These are phyloP conservation scores for Ceratitis capitata DNA, from an alignment of 1,140 invertebrate species.

Conservation along the genomic window DNA sequence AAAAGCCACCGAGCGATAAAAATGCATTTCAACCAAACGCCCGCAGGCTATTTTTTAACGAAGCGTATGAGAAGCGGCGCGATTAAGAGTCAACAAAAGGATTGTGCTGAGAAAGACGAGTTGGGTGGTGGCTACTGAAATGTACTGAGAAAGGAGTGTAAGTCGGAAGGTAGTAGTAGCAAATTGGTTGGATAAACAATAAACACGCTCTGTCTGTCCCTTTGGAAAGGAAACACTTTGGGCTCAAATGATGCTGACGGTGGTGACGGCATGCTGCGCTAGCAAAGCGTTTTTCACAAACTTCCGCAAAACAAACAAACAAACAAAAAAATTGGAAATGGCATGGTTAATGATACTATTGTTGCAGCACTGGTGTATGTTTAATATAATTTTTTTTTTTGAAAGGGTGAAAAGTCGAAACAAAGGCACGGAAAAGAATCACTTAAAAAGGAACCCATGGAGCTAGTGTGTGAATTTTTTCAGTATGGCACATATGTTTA, in stretches of 20 bases:
- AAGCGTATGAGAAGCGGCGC: neutral
- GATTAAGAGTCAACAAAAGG: constrained; percentile 20
- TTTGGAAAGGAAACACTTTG: neutral
- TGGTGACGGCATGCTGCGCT: constrained; percentile 8
- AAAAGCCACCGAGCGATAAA: constrained; percentile 17
- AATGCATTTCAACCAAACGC: constrained; percentile 15
- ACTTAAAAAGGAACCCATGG: neutral
- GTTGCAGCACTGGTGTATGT: neutral
- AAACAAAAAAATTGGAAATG: neutral
- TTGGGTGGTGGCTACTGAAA: neutral
- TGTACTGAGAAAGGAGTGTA: neutral
- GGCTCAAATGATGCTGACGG: neutral
- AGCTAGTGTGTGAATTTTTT: neutral
- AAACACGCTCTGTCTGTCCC: neutral
- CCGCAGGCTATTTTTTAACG: neutral
- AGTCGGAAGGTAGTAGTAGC: neutral
- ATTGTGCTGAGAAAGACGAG: neutral
- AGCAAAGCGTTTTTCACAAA: constrained; percentile 22
- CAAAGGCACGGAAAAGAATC: neutral
- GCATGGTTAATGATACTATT: neutral
- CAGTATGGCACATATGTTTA: neutral
- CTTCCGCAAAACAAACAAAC: neutral
- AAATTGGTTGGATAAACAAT: neutral
- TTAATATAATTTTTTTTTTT: neutral
- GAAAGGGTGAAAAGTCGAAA: neutral